Evolutionary conservation across 2,113 vertebrate genomes (phyloP).

Genomic region (Casuarius casuarius): DNA sequence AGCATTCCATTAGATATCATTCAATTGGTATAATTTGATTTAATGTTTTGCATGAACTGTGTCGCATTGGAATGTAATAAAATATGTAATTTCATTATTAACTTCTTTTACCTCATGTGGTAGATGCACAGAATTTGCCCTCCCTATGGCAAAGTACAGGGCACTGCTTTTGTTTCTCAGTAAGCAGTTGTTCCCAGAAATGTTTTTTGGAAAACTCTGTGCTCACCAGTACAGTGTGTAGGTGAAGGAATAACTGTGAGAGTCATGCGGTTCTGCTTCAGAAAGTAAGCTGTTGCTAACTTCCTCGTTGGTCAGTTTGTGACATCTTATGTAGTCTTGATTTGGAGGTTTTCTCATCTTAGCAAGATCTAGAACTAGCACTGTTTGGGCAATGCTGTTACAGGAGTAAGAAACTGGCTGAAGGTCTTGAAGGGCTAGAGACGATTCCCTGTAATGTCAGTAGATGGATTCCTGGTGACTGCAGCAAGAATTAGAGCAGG

Average conservation of each 20-base stretch:
- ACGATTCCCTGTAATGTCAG: neutral
- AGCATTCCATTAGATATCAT: neutral
- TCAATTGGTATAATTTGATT: neutral
- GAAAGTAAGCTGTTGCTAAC: neutral
- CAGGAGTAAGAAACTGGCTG: neutral
- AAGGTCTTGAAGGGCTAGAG: neutral
- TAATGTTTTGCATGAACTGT: neutral
- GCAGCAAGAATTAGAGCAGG: neutral
- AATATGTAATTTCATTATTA: neutral
- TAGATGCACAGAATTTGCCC: neutral
- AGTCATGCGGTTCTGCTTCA: accelerated
- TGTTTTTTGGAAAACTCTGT: neutral
- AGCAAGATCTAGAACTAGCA: neutral
- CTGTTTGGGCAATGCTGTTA: neutral
- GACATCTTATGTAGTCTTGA: neutral
- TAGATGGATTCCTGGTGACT: neutral
- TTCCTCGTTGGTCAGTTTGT: neutral
- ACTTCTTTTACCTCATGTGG: neutral
- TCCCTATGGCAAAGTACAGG: neutral
- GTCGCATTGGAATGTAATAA: neutral
- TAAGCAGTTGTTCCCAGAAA: neutral
- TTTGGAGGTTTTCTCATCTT: neutral
- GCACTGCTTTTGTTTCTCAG: neutral
- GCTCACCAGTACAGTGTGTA: accelerated
- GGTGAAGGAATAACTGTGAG: neutral